Conservation (phyloP, 2,888 invertebrate species). For the Perizoma flavofasciatum region DNA sequence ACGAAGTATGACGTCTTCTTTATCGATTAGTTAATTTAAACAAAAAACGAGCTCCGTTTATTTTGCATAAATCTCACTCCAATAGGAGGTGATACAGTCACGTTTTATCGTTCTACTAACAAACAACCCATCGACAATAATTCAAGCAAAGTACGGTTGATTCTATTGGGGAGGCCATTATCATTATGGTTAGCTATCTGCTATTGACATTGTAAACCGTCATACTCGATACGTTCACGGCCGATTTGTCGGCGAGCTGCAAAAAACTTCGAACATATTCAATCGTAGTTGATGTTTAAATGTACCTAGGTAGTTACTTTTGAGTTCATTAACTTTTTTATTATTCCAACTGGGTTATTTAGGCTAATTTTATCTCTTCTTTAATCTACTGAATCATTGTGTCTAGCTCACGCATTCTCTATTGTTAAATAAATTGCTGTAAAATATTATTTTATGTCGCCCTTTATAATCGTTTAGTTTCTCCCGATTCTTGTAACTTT, state of each 20-base stretch:
- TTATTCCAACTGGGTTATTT: slow-evolving; percentile 40
- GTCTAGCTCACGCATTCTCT: slow-evolving; percentile 23
- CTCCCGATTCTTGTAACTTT: slow-evolving; percentile 1
- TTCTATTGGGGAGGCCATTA: slow-evolving; percentile 53
- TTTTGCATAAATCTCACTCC: slow-evolving; percentile 25
- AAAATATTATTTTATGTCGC: slow-evolving; percentile 23
- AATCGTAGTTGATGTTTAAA: slow-evolving; percentile 2
- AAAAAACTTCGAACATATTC: slow-evolving; percentile 32
- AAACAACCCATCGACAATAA: slow-evolving; percentile 49
- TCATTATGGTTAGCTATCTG: slow-evolving; percentile 52
- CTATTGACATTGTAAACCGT: slow-evolving; percentile 57
- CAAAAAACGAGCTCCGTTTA: slow-evolving; percentile 10
- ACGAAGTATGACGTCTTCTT: too few species aligned
- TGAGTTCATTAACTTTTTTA: slow-evolving; percentile 46
- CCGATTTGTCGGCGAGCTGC: slow-evolving; percentile 41
- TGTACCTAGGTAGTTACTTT: slow-evolving; percentile 19
- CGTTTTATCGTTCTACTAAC: slow-evolving; percentile 32
- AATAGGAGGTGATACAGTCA: slow-evolving; percentile 26
- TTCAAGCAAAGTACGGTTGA: slow-evolving; percentile 62
- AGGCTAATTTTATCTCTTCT: slow-evolving; percentile 42
- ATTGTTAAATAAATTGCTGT: slow-evolving; percentile 29
- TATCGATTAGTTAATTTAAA: background rate
- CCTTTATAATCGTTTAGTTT: slow-evolving; percentile 31
- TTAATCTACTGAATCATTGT: slow-evolving; percentile 35
- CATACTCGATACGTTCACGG: slow-evolving; percentile 44